Conservation (phyloP, 2,888 invertebrate genomes). For the Melinopterus prodromus region DNA sequence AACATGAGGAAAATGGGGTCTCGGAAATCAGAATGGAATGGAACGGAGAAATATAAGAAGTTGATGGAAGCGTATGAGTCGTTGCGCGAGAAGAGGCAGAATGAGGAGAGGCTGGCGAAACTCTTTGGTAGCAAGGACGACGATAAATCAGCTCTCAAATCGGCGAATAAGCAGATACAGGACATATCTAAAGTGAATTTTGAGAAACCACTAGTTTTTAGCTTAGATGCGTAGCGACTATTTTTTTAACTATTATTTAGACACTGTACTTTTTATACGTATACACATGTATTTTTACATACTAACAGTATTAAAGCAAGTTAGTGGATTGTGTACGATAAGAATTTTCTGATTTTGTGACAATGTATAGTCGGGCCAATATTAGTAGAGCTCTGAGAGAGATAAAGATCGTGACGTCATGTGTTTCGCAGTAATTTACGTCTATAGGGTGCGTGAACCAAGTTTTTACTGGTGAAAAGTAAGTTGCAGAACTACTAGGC, state of each 20-base stretch:
- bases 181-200: constrained; percentile 48
- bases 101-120: constrained; percentile 49
- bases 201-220: constrained; percentile 53
- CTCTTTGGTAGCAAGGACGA: constrained; percentile 46
- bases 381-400: too few species aligned
- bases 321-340: constrained; percentile 8
- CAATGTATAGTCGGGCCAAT: not conserved
- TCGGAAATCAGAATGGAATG: constrained; percentile 29
- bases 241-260: constrained; percentile 32
- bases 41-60: constrained; percentile 50
- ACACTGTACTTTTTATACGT: constrained; percentile 18
- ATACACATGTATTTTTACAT: constrained; percentile 21
- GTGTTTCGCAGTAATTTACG: too few species aligned
- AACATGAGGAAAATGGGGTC: not conserved
- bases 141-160: constrained; percentile 27
- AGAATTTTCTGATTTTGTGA: not conserved
- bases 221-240: constrained; percentile 45
- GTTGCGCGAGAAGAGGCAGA: constrained; percentile 50
- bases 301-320: constrained; percentile 16
- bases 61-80: constrained; percentile 49
- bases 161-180: constrained; percentile 38
- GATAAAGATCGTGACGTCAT: too few species aligned
- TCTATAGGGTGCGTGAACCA: too few species aligned
- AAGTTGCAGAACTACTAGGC: too few species aligned
- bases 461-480: too few species aligned